These are phyloP conservation scores for Galeruca laticollis DNA, from an alignment of 2,888 invertebrate species.

Conservation along the genomic window DNA sequence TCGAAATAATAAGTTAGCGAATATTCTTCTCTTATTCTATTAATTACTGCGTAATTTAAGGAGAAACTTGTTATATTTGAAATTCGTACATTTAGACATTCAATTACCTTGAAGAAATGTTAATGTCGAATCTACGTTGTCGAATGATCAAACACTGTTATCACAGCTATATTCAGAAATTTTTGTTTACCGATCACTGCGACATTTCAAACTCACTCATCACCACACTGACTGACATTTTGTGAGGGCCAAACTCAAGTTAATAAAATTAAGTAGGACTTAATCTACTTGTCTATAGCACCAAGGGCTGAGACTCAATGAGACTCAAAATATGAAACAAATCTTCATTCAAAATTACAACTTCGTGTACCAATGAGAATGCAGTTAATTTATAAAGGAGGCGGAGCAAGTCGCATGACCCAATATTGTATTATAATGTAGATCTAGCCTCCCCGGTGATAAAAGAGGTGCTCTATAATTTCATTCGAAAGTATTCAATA, in stretches of 20 bases:
- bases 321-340: conserved; percentile 31
- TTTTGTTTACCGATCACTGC: not conserved
- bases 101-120: conserved; percentile 15
- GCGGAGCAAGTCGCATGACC: conserved; percentile 46
- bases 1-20: no score
- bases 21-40: no score
- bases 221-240: conserved; percentile 18
- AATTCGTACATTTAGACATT: no score
- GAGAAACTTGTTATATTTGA: no score
- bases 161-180: conserved; percentile 21
- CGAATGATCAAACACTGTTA: not conserved
- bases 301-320: conserved; percentile 16
- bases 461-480: conserved; percentile 48
- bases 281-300: conserved; percentile 15
- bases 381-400: conserved; percentile 24
- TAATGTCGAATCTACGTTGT: not conserved
- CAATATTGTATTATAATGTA: conserved; percentile 23
- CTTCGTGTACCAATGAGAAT: conserved; percentile 54
- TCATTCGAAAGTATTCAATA: conserved; percentile 45
- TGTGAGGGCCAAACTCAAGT: not conserved
- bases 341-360: conserved; percentile 33
- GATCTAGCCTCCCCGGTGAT: conserved; percentile 40
- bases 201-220: conserved; percentile 17
- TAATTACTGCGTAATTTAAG: no score
- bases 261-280: conserved; percentile 23